Evolutionary conservation across 1,140 invertebrate species (phyloP).

Genomic region (Drosophila bipectinata): DNA sequence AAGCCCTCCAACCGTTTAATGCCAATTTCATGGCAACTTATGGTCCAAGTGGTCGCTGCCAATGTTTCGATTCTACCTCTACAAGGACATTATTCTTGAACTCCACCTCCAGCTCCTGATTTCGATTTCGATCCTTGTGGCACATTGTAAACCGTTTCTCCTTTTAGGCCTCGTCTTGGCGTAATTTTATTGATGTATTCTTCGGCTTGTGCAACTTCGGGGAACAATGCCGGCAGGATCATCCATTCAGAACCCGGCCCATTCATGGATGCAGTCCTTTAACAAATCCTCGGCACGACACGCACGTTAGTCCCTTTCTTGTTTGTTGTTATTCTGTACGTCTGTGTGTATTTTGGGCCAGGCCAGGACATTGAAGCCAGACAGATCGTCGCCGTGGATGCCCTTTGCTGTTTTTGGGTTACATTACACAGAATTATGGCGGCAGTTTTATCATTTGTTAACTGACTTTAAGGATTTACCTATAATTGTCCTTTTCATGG

Average conservation of each 20-base stretch:
- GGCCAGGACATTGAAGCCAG: constrained; percentile 38
- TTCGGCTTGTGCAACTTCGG: constrained; percentile 56
- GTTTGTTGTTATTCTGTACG: constrained; percentile 34
- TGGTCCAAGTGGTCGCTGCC: constrained; percentile 41
- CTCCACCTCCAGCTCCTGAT: constrained; percentile 8
- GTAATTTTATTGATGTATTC: constrained; percentile 81
- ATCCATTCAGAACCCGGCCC: constrained; percentile 62
- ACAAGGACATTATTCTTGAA: neutral
- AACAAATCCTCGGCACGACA: constrained; percentile 27
- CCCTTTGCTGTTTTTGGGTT: constrained; percentile 61
- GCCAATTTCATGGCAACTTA: constrained; percentile 60
- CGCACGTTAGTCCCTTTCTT: constrained; percentile 57
- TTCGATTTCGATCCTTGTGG: constrained; percentile 20
- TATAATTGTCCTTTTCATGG: constrained; percentile 77
- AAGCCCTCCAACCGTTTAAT: constrained; percentile 55
- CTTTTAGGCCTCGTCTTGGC: constrained; percentile 45
- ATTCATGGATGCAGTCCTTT: constrained; percentile 60
- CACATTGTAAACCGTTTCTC: constrained; percentile 45
- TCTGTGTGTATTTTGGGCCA: constrained; percentile 27
- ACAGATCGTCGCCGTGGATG: constrained; percentile 61
- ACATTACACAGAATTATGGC: constrained; percentile 79
- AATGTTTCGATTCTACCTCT: constrained; percentile 1
- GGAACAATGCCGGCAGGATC: constrained; percentile 53
- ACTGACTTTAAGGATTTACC: constrained; percentile 77
- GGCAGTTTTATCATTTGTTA: constrained; percentile 79